phyloP scores from a whole-genome alignment of 2,888 invertebrate species.

The Nebria brevicollis region DNA sequence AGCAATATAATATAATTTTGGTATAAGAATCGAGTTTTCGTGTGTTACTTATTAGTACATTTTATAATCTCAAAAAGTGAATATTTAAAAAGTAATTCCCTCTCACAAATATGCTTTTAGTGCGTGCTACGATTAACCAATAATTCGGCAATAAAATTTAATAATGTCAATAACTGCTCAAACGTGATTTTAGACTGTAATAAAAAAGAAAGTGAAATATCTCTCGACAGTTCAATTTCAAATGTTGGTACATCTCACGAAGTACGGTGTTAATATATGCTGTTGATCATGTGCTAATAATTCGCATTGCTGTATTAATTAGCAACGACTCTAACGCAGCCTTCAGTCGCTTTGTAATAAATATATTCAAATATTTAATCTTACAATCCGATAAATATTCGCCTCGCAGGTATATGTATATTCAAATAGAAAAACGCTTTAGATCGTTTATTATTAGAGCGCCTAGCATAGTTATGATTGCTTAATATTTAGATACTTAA shows the following conservation, averaged over 20 bases:
- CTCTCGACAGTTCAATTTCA: background rate
- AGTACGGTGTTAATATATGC: background rate
- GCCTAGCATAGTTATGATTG: too few species aligned
- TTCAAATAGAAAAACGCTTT: too few species aligned
- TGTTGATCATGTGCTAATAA: slow-evolving; percentile 25
- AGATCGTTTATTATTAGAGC: too few species aligned
- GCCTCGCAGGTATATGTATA: background rate
- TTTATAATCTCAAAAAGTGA: too few species aligned
- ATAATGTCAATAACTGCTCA: background rate
- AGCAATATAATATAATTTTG: too few species aligned
- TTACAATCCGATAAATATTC: slow-evolving; percentile 7
- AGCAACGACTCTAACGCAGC: slow-evolving; percentile 28
- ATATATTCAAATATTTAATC: slow-evolving; percentile 41
- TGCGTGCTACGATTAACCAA: background rate
- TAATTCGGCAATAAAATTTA: background rate
- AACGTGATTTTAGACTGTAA: background rate
- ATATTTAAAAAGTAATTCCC: too few species aligned
- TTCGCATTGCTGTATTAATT: slow-evolving; percentile 35
- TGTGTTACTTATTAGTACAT: too few species aligned
- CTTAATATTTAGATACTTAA: too few species aligned
- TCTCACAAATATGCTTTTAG: too few species aligned
- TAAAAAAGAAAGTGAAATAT: background rate
- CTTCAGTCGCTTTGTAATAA: slow-evolving; percentile 27
- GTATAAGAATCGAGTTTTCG: too few species aligned
- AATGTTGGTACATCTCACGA: slow-evolving; percentile 9